Base-by-base conservation (phyloP, 2,888 invertebrate species). In the Mimas tiliae region DNA sequence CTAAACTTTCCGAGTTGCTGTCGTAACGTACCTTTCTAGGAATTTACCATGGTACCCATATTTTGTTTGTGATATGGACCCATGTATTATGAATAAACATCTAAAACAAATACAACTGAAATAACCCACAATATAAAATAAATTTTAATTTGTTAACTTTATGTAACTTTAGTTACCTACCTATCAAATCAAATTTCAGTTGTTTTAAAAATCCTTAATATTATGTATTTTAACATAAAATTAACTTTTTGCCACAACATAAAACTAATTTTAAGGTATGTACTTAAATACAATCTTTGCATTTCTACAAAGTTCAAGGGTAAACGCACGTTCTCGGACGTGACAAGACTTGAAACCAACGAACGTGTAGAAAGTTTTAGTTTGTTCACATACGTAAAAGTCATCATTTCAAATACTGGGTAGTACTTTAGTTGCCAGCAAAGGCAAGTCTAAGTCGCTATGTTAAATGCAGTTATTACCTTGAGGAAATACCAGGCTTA, bases 401-500 rank as follows among this genome's bases (percentile, higher is more conserved):
- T 64, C 27, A 47, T 58, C 16, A 42, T 58, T 55, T 42, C 42
- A 19, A 42, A 58, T 19, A 58, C 38, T 42, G 19, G 58, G 19
- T 19, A 42, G 38, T 19, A 58, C 19, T 58, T 58, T 38, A 38
- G 38, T 42, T 58, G 58, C 58, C 58, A 42, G 38, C 12, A 58
- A 42, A 19, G 9, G 38, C 38, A 19, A 19, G 52, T 58, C 58
- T 6, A 38, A 42, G 19, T 38, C 12, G 58, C 19, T 58, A 58
- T 50, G 62, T 65, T 14, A 33, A 38, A 53, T 51, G 21, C 66
- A 66, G 58, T 58, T 58, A 58, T 42, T 58, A 58, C 42, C 19
- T 42, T 38, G 16, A 58, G 55, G 68, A 67, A 70, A 70, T 65
- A 67, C 58, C 45, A 38, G 14, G 67, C 19, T 68, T 19, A 58